Base-by-base conservation (phyloP, 2,113 vertebrate genomes). In the Alethe diademata region DNA sequence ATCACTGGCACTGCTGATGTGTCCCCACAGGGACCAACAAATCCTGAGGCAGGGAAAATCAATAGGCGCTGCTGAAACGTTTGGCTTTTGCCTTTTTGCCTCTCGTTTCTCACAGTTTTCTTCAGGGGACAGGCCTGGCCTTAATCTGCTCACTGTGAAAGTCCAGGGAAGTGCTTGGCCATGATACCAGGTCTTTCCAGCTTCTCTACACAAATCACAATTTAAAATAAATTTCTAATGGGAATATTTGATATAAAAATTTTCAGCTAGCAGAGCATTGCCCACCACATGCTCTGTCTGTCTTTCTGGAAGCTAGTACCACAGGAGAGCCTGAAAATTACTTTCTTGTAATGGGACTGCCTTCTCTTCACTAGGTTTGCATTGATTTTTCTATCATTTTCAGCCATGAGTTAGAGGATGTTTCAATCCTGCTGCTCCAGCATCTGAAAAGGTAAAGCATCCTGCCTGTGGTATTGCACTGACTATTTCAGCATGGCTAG, bases 311-410 rank as follows among this genome's bases (percentile, higher is more conserved):
- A 75, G 35, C 58, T 31, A 36, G 64, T 73, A 60, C 43, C 26
- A 42, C 54, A 51, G 57, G 42, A 88, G 42, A 90, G 28, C 57
- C 69, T 95, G 82, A 87, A 92, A 97, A 89, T 69, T 0, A 56
- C 80, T 90, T 71, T 74, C 67, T 83, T 80, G 36, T 90, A 84
- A 66, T 80, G 54, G 71, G 25, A 57, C 50, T 89, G 26, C 83
- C 87, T 92, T 94, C 67, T 89, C 62, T 60, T 78, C 60, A 33
- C 79, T 54, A 58, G 88, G 75, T 72, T 79, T 93, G 70, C 72
- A 85, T 80, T 94, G 93, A 96, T 94, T 97, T 92, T 89, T 76
- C 67, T 78, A 56, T 92, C 28, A 42, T 93, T 93, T 95, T 92
- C 94, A 76, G 48, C 71, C 40, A 4, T 84, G 84, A 94, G 47